Conservation (phyloP, 1,140 invertebrate species). For the Amyelois transitella region DNA sequence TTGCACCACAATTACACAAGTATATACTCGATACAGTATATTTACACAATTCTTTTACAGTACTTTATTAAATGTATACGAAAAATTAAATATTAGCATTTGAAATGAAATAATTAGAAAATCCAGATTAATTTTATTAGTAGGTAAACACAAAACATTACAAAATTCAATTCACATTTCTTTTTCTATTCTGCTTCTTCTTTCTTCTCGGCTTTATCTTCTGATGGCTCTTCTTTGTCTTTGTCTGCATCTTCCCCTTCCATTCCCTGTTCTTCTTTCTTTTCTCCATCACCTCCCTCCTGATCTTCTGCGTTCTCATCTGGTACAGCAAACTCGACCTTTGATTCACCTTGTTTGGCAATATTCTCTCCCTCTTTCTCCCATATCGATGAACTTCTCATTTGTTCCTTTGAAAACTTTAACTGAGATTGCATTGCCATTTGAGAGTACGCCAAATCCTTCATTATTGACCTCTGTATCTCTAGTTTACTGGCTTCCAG, state of each 20-base stretch:
- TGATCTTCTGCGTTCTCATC: constrained; percentile 17
- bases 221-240: constrained; percentile 8
- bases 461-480: constrained; percentile 57
- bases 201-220: constrained; percentile 11
- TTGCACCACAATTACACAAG: too few relatives aligned
- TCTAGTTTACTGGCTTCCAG: constrained; percentile 55
- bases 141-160: not conserved
- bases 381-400: constrained; percentile 25
- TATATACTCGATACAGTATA: too few relatives aligned
- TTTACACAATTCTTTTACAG: too few relatives aligned
- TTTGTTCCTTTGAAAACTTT: constrained; percentile 16
- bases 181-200: constrained; percentile 1
- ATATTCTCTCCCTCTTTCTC: constrained; percentile 17
- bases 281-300: constrained; percentile 13
- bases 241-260: constrained; percentile 17
- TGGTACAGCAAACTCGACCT: constrained; percentile 7
- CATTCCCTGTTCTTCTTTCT: constrained; percentile 9
- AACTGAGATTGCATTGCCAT: constrained; percentile 32
- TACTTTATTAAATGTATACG: too few relatives aligned
- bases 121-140: too few relatives aligned
- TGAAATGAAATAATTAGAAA: too few relatives aligned
- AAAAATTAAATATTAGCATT: too few relatives aligned
- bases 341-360: constrained; percentile 9
- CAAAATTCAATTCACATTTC: constrained; percentile 3
- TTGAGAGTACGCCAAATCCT: constrained; percentile 53